Evolutionary conservation across 2,113 vertebrate species (phyloP).

Genomic region (Lophura nycthemera): DNA sequence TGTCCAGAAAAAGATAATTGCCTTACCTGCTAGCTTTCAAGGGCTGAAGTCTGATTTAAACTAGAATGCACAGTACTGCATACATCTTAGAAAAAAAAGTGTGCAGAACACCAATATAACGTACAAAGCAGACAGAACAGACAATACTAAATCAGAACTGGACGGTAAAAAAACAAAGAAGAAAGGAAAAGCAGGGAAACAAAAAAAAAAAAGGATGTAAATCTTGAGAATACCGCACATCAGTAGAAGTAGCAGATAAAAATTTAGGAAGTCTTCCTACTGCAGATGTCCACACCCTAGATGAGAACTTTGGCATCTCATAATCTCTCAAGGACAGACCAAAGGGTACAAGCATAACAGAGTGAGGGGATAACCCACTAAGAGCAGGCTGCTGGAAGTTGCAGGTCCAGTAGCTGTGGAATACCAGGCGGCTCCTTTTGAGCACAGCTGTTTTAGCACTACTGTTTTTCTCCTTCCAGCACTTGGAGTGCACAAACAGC

Average conservation of each 20-base stretch:
- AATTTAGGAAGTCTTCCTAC: not conserved
- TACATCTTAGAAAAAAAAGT: not conserved
- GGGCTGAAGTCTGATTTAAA: not conserved
- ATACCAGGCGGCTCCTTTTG: not conserved
- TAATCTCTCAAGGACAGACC: not conserved
- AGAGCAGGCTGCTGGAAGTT: not conserved
- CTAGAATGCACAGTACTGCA: not conserved
- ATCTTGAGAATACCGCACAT: not conserved
- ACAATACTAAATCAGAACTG: not conserved
- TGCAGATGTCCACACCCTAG: not conserved
- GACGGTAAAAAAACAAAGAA: not conserved
- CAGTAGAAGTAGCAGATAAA: not conserved
- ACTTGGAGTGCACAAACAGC: not conserved
- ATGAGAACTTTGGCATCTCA: not conserved
- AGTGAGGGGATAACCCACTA: not conserved
- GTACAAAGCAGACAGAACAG: not conserved
- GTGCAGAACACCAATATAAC: accelerated
- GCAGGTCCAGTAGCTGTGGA: accelerated
- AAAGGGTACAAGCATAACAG: not conserved
- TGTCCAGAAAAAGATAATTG: slow-evolving; percentile 29
- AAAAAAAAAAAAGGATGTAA: no score
- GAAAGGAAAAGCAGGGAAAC: not conserved
- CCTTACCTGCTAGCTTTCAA: slow-evolving; percentile 28
- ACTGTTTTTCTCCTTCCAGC: not conserved
- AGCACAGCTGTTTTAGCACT: not conserved